A percentile compares a stretch with the other conserved stretches of the same genome.
These are phyloP conservation scores for Catharus fuscescens DNA, from an alignment of 2,113 vertebrate genomes.

Conservation along the genomic window DNA sequence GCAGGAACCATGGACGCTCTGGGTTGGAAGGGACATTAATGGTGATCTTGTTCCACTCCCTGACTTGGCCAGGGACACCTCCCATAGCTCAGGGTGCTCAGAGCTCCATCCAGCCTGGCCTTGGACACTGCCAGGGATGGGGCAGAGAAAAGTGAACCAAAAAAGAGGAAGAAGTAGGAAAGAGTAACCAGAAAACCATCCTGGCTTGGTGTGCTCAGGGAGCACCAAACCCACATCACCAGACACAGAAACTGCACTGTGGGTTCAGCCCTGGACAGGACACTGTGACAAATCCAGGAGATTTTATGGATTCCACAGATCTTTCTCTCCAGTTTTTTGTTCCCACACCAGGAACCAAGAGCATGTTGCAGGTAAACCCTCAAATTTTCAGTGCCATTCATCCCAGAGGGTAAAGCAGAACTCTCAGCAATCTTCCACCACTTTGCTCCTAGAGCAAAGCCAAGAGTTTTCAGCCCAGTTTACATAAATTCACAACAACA, in stretches of 20 bases:
- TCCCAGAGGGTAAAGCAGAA: neutral
- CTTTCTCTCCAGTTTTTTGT: neutral
- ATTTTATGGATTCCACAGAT: neutral
- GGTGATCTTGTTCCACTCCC: neutral
- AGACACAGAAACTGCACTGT: accelerated
- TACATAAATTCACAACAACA: neutral
- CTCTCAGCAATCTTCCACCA: neutral
- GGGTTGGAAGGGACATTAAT: neutral
- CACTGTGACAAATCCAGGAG: neutral
- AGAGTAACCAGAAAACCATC: neutral
- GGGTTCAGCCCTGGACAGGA: neutral
- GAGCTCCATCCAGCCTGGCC: neutral
- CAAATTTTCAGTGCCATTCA: neutral
- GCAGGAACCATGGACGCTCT: neutral
- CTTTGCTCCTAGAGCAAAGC: neutral
- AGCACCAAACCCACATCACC: neutral
- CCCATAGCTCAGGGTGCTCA: neutral
- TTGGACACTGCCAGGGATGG: neutral
- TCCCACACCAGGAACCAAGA: neutral
- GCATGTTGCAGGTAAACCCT: neutral
- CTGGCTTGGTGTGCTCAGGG: accelerated
- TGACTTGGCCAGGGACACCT: neutral
- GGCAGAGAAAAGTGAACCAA: accelerated
- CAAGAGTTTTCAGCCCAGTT: neutral
- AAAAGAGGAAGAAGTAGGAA: neutral